phyloP scores from a whole-genome alignment of 1,140 invertebrate species.

The Lepidurus couesii region DNA sequence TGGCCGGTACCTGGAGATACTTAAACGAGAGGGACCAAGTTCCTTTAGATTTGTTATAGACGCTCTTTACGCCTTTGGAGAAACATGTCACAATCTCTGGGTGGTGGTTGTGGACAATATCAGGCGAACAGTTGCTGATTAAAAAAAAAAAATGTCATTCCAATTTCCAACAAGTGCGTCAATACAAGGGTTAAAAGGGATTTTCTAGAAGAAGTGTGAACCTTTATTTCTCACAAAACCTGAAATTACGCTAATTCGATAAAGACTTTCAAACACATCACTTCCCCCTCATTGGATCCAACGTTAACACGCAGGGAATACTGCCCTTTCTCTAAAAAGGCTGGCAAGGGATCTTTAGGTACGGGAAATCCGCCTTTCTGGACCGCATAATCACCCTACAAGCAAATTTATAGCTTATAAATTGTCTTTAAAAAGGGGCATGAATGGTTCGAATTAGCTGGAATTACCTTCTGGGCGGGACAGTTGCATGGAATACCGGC shows the following conservation, averaged over 20 bases:
- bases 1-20: neutral
- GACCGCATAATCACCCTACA: constrained; percentile 28
- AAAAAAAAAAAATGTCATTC: neutral
- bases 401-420: neutral
- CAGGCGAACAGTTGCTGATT: neutral
- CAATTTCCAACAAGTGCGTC: neutral
- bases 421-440: neutral
- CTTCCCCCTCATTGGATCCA: constrained; percentile 9
- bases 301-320: constrained; percentile 24
- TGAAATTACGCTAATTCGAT: constrained; percentile 23
- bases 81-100: constrained; percentile 13
- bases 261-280: constrained; percentile 14
- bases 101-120: neutral
- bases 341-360: constrained; percentile 25
- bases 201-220: neutral
- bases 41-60: neutral
- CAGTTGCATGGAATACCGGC: constrained; percentile 28
- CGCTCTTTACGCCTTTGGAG: neutral
- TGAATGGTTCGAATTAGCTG: neutral
- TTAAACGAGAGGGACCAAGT: constrained; percentile 1
- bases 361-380: constrained; percentile 16
- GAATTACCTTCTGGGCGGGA: constrained; percentile 25
- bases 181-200: neutral
- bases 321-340: constrained; percentile 27
- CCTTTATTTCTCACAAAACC: neutral